Conservation (phyloP, 2,113 vertebrate genomes). For the Acrocephalus kingi region DNA sequence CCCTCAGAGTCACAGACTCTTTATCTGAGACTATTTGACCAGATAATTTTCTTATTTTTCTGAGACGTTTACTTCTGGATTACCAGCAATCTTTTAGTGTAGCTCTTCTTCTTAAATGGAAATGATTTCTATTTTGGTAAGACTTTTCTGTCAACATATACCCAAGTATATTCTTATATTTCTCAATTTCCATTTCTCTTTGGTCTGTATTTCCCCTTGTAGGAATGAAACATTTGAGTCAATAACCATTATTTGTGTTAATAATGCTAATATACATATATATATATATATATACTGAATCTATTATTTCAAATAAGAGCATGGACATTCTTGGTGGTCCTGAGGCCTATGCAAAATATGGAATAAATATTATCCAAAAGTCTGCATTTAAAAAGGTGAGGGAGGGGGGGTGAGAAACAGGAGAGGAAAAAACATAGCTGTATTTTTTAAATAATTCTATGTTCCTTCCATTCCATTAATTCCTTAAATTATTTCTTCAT, state of each 20-base stretch:
- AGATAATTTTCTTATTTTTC: background rate
- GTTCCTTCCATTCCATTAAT: slow-evolving; percentile 49
- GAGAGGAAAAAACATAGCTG: background rate
- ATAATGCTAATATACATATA: background rate
- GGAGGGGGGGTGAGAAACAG: background rate
- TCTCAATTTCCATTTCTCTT: background rate
- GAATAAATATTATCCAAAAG: background rate
- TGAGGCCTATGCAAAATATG: background rate
- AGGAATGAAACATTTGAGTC: background rate
- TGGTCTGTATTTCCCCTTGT: background rate
- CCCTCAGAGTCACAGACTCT: background rate
- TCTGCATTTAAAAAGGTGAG: background rate
- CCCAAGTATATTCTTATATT: background rate
- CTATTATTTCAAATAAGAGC: background rate
- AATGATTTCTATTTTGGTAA: background rate
- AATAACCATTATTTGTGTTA: background rate
- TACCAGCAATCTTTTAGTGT: background rate
- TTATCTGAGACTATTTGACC: background rate
- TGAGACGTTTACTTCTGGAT: background rate
- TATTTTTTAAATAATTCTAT: background rate
- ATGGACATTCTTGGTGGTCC: background rate
- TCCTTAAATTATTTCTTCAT: slow-evolving; percentile 55
- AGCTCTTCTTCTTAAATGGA: background rate
- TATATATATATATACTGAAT: too few relatives aligned
- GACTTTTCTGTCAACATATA: background rate